These are phyloP conservation scores for Teleogryllus occipitalis DNA, from an alignment of 1,140 invertebrate species.

Conservation along the genomic window DNA sequence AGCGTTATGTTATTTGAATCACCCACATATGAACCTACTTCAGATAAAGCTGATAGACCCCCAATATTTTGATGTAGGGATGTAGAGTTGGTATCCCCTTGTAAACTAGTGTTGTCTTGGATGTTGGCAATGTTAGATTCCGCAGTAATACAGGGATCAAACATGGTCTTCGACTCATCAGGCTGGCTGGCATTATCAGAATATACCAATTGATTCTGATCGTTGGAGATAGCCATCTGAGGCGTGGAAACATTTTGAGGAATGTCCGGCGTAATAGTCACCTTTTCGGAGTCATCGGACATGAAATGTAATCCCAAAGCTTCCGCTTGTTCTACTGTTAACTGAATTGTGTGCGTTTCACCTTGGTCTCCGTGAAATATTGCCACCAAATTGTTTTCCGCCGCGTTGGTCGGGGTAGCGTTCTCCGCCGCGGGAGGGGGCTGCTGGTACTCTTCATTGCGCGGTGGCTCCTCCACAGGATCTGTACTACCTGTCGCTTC, in stretches of 20 bases:
- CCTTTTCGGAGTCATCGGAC: constrained; percentile 13
- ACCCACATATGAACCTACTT: constrained; percentile 6
- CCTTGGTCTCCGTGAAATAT: constrained; percentile 27
- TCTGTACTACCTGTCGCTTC: constrained; percentile 30
- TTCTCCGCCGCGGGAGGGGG: constrained; percentile 19
- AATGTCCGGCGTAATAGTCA: not conserved
- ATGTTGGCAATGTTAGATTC: not conserved
- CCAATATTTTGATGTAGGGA: not conserved
- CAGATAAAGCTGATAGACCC: not conserved
- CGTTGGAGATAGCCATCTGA: constrained; percentile 1
- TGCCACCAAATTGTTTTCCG: constrained; percentile 25
- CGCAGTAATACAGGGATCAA: not conserved
- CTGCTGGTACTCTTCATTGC: constrained; percentile 18
- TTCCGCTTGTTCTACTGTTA: constrained; percentile 25
- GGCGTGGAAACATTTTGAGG: not conserved
- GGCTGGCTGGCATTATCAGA: constrained; percentile 13
- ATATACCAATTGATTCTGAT: constrained; percentile 11
- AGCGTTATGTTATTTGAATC: constrained; percentile 17
- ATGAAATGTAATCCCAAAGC: constrained; percentile 22
- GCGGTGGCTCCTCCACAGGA: constrained; percentile 22
- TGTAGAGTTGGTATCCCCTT: not conserved
- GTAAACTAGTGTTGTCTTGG: not conserved
- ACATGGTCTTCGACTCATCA: not conserved
- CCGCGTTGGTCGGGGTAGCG: constrained; percentile 22
- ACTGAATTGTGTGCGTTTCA: constrained; percentile 23